These are phyloP conservation scores for Omphaloscelis lunosa DNA, from an alignment of 2,888 invertebrate species.

Conservation along the genomic window DNA sequence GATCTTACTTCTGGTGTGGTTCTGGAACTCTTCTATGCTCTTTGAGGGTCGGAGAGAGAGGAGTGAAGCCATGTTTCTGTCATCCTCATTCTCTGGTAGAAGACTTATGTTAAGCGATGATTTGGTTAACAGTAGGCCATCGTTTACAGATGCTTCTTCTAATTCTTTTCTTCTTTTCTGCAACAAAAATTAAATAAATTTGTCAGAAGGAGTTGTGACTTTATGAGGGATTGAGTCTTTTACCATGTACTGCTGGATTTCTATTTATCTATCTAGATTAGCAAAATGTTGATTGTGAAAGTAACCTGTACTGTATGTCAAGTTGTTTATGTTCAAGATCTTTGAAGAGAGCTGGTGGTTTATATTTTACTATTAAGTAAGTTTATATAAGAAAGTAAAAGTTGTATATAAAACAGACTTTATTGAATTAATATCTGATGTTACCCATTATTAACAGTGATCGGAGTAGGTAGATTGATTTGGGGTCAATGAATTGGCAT, in stretches of 20 bases:
- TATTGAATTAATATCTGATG: no score
- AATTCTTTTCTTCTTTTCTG: constrained; percentile 93
- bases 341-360: no score
- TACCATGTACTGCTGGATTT: neutral
- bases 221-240: no score
- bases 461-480: no score
- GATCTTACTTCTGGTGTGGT: constrained; percentile 86
- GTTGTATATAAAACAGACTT: no score
- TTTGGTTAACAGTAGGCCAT: constrained; percentile 93
- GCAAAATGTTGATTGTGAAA: neutral
- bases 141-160: constrained; percentile 92
- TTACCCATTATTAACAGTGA: no score
- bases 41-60: constrained; percentile 92
- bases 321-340: neutral
- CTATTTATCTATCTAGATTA: neutral
- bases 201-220: no score
- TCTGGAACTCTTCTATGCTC: constrained; percentile 91
- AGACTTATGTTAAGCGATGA: constrained; percentile 94
- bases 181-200: neutral
- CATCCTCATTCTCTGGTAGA: constrained; percentile 95
- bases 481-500: no score
- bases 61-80: constrained; percentile 94
- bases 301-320: neutral
- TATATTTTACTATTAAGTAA: no score
- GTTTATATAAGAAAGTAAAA: neutral